Conservation (phyloP, 2,113 vertebrate species). For the Thryonomys swinderianus region DNA sequence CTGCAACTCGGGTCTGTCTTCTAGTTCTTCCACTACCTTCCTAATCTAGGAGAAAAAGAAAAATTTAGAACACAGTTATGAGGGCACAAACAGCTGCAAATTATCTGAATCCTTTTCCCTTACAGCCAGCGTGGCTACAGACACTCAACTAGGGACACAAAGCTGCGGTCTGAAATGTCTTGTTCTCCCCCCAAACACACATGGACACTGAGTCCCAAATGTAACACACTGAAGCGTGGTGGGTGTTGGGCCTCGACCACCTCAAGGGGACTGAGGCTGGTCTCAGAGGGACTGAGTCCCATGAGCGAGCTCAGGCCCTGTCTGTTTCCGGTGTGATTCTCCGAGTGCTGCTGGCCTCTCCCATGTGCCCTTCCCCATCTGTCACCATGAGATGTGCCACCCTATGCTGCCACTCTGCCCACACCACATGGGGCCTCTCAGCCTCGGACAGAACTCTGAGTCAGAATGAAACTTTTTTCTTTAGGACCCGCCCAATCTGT, state of each 20-base stretch:
- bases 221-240: background rate
- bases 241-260: background rate
- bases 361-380: too few species aligned
- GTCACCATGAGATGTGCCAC: too few species aligned
- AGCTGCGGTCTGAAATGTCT: background rate
- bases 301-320: background rate
- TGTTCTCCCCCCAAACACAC: background rate
- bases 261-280: background rate
- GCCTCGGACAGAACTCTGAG: background rate
- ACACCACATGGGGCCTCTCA: background rate
- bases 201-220: background rate
- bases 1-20: conserved; percentile 94
- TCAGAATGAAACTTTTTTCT: background rate
- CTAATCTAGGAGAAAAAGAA: conserved; percentile 89
- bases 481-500: background rate
- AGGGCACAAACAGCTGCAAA: background rate
- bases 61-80: background rate
- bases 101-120: background rate
- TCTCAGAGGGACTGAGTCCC: background rate
- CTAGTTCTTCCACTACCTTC: conserved; percentile 95
- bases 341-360: background rate
- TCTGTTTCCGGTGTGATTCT: background rate
- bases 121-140: background rate
- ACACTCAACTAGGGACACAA: background rate
- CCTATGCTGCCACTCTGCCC: background rate